Base-by-base conservation (phyloP, 2,888 invertebrate species). In the Dynastes tityus region DNA sequence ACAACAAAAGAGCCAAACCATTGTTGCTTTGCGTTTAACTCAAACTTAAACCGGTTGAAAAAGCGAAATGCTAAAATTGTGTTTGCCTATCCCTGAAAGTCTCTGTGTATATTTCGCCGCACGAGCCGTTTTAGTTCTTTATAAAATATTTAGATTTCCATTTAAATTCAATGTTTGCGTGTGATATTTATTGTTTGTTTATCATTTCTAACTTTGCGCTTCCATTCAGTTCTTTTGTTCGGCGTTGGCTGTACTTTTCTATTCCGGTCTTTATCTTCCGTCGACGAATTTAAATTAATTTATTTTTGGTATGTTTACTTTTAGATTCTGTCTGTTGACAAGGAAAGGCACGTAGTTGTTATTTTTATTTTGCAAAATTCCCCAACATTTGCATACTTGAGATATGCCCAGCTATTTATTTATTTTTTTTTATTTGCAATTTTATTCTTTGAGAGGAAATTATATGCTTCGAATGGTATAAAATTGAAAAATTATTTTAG, bases 91-190 rank as follows among this genome's bases (percentile, higher is more conserved):
- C 16, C 65, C 13, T 16, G 40, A 40, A 40, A 65, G 65, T 37
- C 37, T 65, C 16, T 65, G 37, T 65, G 65, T 65, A 65, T 2
- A 64, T 40, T 32, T 65, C 40, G 40, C 68, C 22, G 49, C 29
- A 27, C 11, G 27, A 29, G 27, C 29, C 51, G 22, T 37, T 51
- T 49, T 51, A 51, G 29, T 3, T 22, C 5, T 22, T 2, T 49
- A 68, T 68, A 68, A 68, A 68, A 51, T 68, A 51, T 65, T 65
- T 65, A 68, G 51, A 68, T 51, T 68, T 51, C 68, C 51, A 68
- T 68, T 68, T 51, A 68, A 68, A 68, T 68, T 51, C 68, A 68
- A 51, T 68, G 68, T 68, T 68, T 68, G 51, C 6, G 29, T 51
- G 49, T 51, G 51, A 68, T 29, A 68, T 68, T 27, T 51, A 49